Evolutionary conservation across 1,140 invertebrate species (phyloP).

Genomic region (Aphidius ervi): DNA sequence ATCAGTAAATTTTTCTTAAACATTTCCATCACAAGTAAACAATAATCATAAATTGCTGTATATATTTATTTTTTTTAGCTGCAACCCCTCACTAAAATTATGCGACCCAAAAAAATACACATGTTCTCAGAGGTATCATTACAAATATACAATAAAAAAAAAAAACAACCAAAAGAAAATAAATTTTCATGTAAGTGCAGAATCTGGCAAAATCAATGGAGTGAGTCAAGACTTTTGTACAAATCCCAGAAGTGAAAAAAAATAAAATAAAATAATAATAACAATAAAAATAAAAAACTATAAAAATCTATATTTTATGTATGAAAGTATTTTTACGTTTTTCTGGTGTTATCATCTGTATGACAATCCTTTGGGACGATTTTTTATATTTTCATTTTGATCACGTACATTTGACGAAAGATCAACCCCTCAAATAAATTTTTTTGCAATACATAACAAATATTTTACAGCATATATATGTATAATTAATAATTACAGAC

Average conservation of each 20-base stretch:
- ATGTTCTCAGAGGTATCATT: slow-evolving; percentile 20
- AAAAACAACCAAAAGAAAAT: background rate
- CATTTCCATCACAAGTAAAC: slow-evolving; percentile 25
- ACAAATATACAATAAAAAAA: slow-evolving; percentile 15
- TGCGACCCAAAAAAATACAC: slow-evolving; percentile 14
- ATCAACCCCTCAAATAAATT: too few species aligned
- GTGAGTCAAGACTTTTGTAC: slow-evolving; percentile 10
- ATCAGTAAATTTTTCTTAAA: too few species aligned
- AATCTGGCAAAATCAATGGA: too few species aligned
- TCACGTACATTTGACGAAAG: slow-evolving; percentile 15
- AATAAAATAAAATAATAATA: slow-evolving; percentile 5
- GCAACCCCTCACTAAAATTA: slow-evolving; percentile 1
- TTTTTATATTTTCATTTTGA: slow-evolving; percentile 16
- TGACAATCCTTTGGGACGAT: background rate
- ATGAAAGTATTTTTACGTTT: slow-evolving; percentile 13
- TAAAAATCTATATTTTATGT: slow-evolving; percentile 15
- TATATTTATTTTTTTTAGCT: slow-evolving; percentile 14
- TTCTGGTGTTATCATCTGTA: slow-evolving; percentile 12
- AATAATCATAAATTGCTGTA: slow-evolving; percentile 24
- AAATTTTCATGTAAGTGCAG: too few species aligned
- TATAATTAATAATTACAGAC: too few species aligned
- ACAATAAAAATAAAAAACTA: slow-evolving; percentile 6
- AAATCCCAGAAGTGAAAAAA: slow-evolving; percentile 23
- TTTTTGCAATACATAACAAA: too few species aligned
- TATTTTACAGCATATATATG: too few species aligned